phyloP scores from a whole-genome alignment of 2,113 vertebrate genomes.

The Ramphastos sulfuratus region DNA sequence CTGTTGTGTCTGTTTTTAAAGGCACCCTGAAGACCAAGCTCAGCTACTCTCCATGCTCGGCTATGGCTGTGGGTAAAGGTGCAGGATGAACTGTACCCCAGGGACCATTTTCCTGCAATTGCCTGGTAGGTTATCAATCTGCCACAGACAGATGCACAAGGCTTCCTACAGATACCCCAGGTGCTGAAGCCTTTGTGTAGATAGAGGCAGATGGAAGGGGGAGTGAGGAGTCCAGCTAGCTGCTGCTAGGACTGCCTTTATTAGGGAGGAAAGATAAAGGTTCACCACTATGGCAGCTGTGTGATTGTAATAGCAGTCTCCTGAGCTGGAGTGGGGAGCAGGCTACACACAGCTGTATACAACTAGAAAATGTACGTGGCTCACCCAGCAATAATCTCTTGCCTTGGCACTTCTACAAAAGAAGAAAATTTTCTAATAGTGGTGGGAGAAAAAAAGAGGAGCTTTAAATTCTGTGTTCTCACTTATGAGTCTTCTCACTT shows the following conservation, averaged over 20 bases:
- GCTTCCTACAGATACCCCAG: neutral
- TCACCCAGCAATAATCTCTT: neutral
- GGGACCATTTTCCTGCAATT: neutral
- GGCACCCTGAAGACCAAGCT: neutral
- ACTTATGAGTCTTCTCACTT: neutral
- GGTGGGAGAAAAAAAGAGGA: neutral
- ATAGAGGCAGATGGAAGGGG: neutral
- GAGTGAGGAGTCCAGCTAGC: neutral
- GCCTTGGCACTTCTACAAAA: neutral
- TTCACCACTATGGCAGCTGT: neutral
- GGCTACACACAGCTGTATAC: neutral
- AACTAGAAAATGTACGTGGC: neutral
- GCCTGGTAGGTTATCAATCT: neutral
- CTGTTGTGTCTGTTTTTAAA: neutral
- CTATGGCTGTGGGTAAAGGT: neutral
- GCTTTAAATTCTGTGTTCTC: neutral
- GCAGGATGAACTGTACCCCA: neutral
- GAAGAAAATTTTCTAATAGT: neutral
- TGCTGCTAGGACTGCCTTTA: neutral
- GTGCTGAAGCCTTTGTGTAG: neutral
- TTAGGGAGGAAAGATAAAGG: neutral
- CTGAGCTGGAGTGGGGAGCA: neutral
- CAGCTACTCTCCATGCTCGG: rapidly evolving
- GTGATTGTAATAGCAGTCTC: neutral
- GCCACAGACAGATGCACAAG: neutral